A percentile compares a stretch with the other conserved stretches of the same genome.
These are phyloP conservation scores for Drosophila tsacasi DNA, from an alignment of 1,140 invertebrate genomes.

Conservation along the genomic window DNA sequence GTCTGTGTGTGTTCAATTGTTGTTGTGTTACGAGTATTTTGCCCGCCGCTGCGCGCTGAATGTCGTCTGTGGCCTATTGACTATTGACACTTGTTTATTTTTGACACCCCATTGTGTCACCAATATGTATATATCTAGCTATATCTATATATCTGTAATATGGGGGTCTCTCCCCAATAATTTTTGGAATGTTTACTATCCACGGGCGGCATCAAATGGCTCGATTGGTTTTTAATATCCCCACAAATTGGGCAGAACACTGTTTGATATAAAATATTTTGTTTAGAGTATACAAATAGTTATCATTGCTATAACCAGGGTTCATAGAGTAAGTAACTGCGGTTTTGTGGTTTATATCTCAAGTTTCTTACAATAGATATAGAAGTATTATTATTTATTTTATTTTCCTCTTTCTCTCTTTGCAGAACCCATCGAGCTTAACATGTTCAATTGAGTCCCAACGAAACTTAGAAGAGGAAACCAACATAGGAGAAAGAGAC, in stretches of 20 bases:
- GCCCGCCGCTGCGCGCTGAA: conserved; percentile 20
- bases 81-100: conserved; percentile 80
- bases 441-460: conserved; percentile 39
- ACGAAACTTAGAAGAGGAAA: conserved; percentile 12
- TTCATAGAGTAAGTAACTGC: conserved; percentile 6
- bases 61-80: conserved; percentile 55
- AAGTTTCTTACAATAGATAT: background rate
- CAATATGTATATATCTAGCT: conserved; percentile 21
- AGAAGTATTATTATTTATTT: conserved; percentile 14
- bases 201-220: conserved; percentile 33
- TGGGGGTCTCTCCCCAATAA: conserved; percentile 12
- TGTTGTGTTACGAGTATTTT: conserved; percentile 33
- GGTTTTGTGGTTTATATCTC: conserved; percentile 26
- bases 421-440: conserved; percentile 46
- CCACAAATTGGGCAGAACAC: conserved; percentile 31
- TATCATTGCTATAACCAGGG: background rate
- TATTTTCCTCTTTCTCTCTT: conserved; percentile 2
- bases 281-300: conserved; percentile 13
- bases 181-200: conserved; percentile 41
- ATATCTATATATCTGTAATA: conserved; percentile 9
- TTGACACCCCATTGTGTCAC: conserved; percentile 64
- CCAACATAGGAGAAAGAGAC: conserved; percentile 18
- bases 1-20: conserved; percentile 48
- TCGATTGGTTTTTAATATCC: conserved; percentile 40
- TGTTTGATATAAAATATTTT: conserved; percentile 2